A percentile compares a stretch with the other conserved stretches of the same genome.
Conservation (phyloP, 1,140 invertebrate genomes). For the Trichomalopsis sarcophagae region DNA sequence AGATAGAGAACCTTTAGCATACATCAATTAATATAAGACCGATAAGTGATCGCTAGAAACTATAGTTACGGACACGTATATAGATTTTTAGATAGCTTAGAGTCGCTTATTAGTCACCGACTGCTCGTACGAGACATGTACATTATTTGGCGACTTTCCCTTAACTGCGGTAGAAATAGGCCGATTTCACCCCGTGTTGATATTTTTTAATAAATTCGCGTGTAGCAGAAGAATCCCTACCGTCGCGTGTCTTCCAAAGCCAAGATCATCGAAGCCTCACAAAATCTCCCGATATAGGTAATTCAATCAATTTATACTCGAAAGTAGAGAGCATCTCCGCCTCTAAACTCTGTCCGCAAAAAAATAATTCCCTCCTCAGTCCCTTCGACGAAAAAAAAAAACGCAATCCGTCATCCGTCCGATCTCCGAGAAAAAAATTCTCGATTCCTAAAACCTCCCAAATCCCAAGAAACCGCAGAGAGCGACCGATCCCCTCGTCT, state of each 20-base stretch:
- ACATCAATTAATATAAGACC: constrained; percentile 22
- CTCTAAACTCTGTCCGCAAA: neutral
- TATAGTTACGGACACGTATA: neutral
- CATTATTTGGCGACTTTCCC: neutral
- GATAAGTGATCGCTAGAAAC: constrained; percentile 22
- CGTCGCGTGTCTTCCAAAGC: too few species aligned
- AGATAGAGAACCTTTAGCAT: neutral
- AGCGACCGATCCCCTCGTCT: neutral
- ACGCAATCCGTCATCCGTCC: neutral
- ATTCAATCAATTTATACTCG: neutral
- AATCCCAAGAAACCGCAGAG: neutral
- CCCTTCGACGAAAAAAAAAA: neutral
- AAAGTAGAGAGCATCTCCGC: neutral
- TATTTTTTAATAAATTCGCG: neutral
- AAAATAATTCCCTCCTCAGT: neutral
- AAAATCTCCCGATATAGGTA: neutral
- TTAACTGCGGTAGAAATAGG: neutral
- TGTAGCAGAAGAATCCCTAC: too few species aligned
- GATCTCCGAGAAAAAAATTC: neutral
- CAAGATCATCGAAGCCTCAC: neutral
- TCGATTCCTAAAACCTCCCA: neutral
- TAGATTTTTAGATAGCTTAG: constrained; percentile 9
- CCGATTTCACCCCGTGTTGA: constrained; percentile 14
- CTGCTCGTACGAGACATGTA: neutral
- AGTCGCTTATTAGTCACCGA: constrained; percentile 20